Evolutionary conservation across 2,113 vertebrate species (phyloP), one percentile per base, ranked within the genome.

Genomic region (Crotalus horridus): DNA sequence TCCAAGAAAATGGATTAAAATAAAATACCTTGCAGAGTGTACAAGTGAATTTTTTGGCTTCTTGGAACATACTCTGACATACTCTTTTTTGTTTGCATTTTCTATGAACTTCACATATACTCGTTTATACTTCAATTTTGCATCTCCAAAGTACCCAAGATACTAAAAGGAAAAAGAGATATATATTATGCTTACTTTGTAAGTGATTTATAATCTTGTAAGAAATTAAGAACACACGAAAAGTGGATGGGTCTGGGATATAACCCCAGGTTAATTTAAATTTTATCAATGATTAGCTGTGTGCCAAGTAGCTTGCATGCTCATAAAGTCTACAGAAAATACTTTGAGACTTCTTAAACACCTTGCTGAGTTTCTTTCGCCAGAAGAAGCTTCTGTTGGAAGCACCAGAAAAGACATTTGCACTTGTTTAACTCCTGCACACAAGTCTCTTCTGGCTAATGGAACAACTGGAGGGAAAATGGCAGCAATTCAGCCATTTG

Each of bases 61-160:
- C 96, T 98, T 98, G 95, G 98, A 99, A 96, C 99, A 99, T 23
- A 99, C 98, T 94, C 99, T 97, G 43, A 99, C 99, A 93, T 99
- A 99, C 0, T 99, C 99, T 96, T 99, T 99, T 98, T 99, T 99
- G 97, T 99, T 99, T 94, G 99, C 97, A 6, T 99, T 99, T 97
- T 99, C 99, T 95, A 99, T 98, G 96, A 99, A 99, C 96, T 99
- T 99, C 93, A 99, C 99, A 91, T 99, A 99, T 13, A 99, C 99
- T 96, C 99, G 98, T 96, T 98, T 99, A 96, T 99, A 99, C 98
- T 99, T 99, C 93, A 97, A 98, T 97, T 99, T 99, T 93, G 99
- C 99, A 94, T 99, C 99, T 29, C 99, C 99, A 93, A 99, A 99
- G 97, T 99, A 99, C 53, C 99, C 99, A 96, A 99, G 98, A 95